Percentiles rank a stretch among this genome's conserved stretches.
Evolutionary conservation across 2,797 vertebrate species (phyloP).

Genomic region (Heteromormyrus szaboi): DNA sequence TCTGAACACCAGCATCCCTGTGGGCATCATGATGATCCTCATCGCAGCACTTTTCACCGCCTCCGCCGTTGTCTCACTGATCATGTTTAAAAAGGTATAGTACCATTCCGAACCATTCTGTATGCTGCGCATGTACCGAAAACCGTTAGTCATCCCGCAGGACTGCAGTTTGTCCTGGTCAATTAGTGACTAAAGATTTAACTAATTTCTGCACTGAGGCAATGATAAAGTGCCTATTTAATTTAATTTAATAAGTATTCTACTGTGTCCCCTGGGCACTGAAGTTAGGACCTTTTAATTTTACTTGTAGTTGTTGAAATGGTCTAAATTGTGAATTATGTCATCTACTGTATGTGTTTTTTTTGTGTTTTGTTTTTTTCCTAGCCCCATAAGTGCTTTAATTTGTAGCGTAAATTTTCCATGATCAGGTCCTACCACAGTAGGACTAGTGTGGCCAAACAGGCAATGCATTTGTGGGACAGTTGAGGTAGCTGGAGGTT

Average conservation of each 20-base stretch:
- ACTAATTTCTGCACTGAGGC: background rate
- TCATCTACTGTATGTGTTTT: background rate
- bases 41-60: slow-evolving; percentile 89
- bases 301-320: background rate
- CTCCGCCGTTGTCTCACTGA: slow-evolving; percentile 84
- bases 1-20: slow-evolving; percentile 79
- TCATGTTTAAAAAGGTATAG: slow-evolving; percentile 97
- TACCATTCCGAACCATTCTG: background rate
- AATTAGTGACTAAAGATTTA: background rate
- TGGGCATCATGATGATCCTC: slow-evolving; percentile 92
- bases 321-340: background rate
- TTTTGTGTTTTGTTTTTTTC: background rate
- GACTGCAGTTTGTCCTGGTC: background rate
- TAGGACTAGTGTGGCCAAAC: background rate
- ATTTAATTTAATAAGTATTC: background rate
- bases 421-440: background rate
- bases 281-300: background rate
- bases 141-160: background rate
- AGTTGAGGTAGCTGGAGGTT: background rate
- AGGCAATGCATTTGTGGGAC: background rate
- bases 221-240: background rate
- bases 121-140: background rate
- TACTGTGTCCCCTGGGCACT: background rate
- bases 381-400: background rate
- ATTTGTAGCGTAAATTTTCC: background rate